Base-by-base conservation (phyloP, 2,113 vertebrate genomes). In the Neodon shergylaensis region DNA sequence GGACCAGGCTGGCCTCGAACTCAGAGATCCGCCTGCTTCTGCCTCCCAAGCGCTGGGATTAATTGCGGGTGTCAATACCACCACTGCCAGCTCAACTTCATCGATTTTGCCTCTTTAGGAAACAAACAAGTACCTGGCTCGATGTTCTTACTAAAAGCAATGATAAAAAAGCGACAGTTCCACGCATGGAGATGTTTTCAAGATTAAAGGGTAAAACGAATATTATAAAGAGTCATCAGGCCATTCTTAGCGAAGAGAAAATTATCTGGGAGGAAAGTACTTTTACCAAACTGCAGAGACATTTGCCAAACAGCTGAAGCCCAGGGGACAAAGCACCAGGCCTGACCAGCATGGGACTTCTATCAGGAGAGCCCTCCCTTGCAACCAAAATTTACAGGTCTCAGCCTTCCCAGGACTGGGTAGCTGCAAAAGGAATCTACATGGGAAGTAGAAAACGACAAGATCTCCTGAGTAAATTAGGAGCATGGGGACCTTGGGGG, bases 131-230 rank as follows among this genome's bases (percentile, higher is more conserved):
- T 68, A 54, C 7, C 1, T 66, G 76, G 76, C 85, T 49, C 7
- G 28, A 79, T 39, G n/a, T 12, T 92, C 4, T 87, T n/a, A 88
- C 58, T 93, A 88, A 94, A 92, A 93, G 16, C 84, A 93, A 87
- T 84, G 21, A 76, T n/a, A 82, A 94, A 73, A 91, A 92, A 10
- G 76, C 85, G 21, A 68, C 82, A n/a, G n/a, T 42, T 88, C 26
- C 17, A 4, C 22, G 58, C 24, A 66, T 28, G 61, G 61, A 85
- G 79, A 77, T 93, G 85, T 68, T 94, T 88, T 77, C 28, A 66
- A 72, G 74, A 91, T 31, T 16, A 33, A 68, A 92, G 49, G 0
- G 47, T 79, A 92, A 78, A 93, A 77, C 7, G 68, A 49, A 21
- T 17, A 66, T 94, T 72, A 54, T 93, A 74, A 49, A 92, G 47